A percentile compares a stretch with the other conserved stretches of the same genome.
These are phyloP conservation scores for Andrena bucephala DNA, from an alignment of 2,888 invertebrate species.

Conservation along the genomic window DNA sequence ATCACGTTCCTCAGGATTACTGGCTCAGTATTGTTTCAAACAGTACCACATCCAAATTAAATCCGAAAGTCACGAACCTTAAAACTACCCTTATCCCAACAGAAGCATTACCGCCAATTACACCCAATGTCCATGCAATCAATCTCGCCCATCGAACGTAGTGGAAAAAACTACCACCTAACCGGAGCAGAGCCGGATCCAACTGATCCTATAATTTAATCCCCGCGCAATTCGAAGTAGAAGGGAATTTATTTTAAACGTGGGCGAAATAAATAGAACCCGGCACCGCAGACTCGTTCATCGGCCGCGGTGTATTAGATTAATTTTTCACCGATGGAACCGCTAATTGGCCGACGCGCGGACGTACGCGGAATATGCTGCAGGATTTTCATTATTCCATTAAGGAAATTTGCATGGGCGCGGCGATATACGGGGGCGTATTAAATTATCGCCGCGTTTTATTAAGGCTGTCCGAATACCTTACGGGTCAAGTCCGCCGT, in stretches of 20 bases:
- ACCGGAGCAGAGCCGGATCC: neutral
- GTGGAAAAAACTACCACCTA: neutral
- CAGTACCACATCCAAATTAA: too few species aligned
- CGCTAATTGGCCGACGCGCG: conserved; percentile 42
- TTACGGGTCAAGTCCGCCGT: conserved; percentile 44
- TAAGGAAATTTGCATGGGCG: conserved; percentile 40
- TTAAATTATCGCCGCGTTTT: conserved; percentile 49
- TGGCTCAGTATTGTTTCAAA: too few species aligned
- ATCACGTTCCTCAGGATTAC: too few species aligned
- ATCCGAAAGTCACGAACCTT: too few species aligned
- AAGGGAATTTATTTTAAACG: conserved; percentile 13
- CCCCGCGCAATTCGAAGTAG: neutral
- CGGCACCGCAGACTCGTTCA: neutral
- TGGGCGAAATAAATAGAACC: conserved; percentile 22
- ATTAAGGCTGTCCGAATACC: conserved; percentile 36
- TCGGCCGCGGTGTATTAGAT: conserved; percentile 36
- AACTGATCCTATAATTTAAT: conserved; percentile 5
- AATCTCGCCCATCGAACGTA: neutral
- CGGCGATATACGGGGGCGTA: conserved; percentile 38
- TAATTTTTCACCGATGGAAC: conserved; percentile 49
- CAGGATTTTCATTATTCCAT: conserved; percentile 54
- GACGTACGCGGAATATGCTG: conserved; percentile 26
- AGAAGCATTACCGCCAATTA: neutral
- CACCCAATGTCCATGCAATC: neutral
- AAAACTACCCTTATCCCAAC: neutral